Base-by-base conservation (phyloP, 2,113 vertebrate species). In the Clarias macrocephalus region DNA sequence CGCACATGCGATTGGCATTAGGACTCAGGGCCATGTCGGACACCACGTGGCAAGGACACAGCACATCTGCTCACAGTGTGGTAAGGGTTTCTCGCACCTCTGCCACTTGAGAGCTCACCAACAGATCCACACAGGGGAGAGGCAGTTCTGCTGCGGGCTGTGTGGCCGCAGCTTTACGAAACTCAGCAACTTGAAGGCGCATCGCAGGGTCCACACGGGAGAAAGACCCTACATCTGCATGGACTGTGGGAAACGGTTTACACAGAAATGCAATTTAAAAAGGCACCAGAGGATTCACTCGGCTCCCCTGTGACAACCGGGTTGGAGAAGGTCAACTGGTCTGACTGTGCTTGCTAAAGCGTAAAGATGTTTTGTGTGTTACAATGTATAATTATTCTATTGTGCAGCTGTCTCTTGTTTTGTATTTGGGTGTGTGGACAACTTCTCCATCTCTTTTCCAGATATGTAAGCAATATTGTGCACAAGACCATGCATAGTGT, bases 91-190 rank as follows among this genome's bases (percentile, higher is more conserved):
- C 21, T 93, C 95, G 1, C 94, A 95, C 80, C 93, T 94, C 56
- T 95, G 94, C 89, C 95, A 95, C 92, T 90, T 96, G 48, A 94
- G 93, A 60, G 92, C 95, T 80, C 95, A 95, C 90, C 42, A 94
- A 88, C 85, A 95, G 90, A 94, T 93, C 2, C 92, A 94, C 91
- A 93, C 93, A 0, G 94, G 94, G 0, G 96, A 96, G 92, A 94
- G 95, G 56, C 95, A 94, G 25, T 95, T 95, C 81, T 91, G 92
- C 88, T 96, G 95, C 79, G 90, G 92, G 11, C 92, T 95, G n/a
- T 96, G 95, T 4, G 95, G 95, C 0, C 93, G 95, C 82, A 96
- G 94, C 89, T 95, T 95, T 91, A 95, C 94, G 82, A 95, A 96
- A 88, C 92, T 95, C 75, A 95, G 94, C 88, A 95, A 95, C 90